Evolutionary conservation across 2,888 invertebrate genomes (phyloP), one percentile per base, ranked within the genome.

Genomic region (Dasypolia templi): DNA sequence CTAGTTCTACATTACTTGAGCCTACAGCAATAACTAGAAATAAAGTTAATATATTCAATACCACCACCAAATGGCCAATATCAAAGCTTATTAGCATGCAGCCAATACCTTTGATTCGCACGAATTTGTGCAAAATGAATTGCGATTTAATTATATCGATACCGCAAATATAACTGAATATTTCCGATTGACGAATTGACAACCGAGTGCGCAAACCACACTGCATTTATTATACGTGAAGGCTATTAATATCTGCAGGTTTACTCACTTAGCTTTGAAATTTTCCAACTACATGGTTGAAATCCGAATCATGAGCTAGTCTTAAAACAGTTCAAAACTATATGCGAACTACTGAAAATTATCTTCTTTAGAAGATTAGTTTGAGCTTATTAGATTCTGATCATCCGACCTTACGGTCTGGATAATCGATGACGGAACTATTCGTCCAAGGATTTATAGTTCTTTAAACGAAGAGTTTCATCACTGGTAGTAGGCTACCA

Each of bases 51-150:
- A n/a, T 22, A 17, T 5, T 26, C n/a, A 11, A 44, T 59, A 44
- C 17, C 2, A 14, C 32, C 49, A 26, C 17, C 29, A 56, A 81
- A 75, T 66, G 55, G 14, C 17, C 29, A 56, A 62, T 66, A 55
- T 32, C 35, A 65, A 74, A 65, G 49, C 55, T 62, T 51, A 81
- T 81, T 75, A 78, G 19, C 22, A 66, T 75, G 26, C 55, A 46
- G 22, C 14, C 49, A 49, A 55, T 51, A 44, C 44, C 26, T 51
- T 75, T 75, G 46, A 66, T 62, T 77, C 29, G 22, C 14, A 61
- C 29, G n/a, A 66, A 75, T 75, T 66, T 65, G 35, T 17, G 3
- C 29, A 44, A 75, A 75, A 81, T 75, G 14, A 65, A 81, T 61
- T 75, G 19, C 12, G 12, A 42, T 42, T 51, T 62, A 49, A 64